Evolutionary conservation across 2,888 invertebrate genomes (phyloP).

Genomic region (Epinotia brunnichana): DNA sequence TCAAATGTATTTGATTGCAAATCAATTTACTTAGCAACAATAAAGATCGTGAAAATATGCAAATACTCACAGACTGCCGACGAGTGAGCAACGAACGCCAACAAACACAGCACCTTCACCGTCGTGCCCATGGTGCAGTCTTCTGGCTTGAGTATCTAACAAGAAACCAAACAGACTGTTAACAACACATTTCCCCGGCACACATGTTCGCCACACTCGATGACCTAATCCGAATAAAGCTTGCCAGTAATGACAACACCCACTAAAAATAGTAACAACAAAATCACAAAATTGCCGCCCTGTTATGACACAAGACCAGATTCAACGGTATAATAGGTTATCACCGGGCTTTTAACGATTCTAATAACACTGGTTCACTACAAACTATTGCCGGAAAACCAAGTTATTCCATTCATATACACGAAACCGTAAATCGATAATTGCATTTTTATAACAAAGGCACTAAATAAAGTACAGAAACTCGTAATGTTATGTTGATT

Average conservation of each 20-base stretch:
- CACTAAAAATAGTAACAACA: constrained; percentile 85
- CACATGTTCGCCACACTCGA: constrained; percentile 79
- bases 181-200: constrained; percentile 74
- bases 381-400: constrained; percentile 61
- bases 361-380: constrained; percentile 57
- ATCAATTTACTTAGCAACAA: constrained; percentile 30
- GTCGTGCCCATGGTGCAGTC: constrained; percentile 73
- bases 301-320: constrained; percentile 64
- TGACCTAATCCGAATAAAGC: constrained; percentile 82
- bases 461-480: constrained; percentile 37
- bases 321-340: constrained; percentile 50
- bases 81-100: constrained; percentile 70
- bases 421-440: constrained; percentile 75
- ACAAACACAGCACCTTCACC: constrained; percentile 69
- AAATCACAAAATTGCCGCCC: constrained; percentile 64
- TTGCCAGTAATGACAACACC: constrained; percentile 82
- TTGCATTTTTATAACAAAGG: constrained; percentile 56
- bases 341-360: constrained; percentile 53
- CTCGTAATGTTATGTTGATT: constrained; percentile 1
- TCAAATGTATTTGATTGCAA: constrained; percentile 22
- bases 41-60: constrained; percentile 48
- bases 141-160: constrained; percentile 72
- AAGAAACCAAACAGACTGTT: constrained; percentile 75
- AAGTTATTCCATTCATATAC: constrained; percentile 67
- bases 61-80: constrained; percentile 75